Conservation (phyloP, 2,888 invertebrate species). For the Beris chalybata region DNA sequence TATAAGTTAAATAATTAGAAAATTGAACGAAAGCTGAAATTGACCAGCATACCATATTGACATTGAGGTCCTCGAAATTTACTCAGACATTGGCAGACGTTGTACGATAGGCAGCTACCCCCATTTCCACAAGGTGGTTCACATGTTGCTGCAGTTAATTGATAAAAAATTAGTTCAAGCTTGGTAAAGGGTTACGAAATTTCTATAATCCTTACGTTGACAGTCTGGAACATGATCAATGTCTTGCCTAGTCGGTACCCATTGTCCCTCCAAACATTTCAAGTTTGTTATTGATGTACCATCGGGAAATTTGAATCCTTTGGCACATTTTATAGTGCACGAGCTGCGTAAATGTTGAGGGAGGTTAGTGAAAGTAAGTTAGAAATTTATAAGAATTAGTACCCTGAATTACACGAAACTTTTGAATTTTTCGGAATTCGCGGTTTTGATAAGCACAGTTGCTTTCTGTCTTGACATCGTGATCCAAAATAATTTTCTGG, state of each 20-base stretch:
- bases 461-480: conserved; percentile 73
- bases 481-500: conserved; percentile 71
- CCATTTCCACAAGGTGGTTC: conserved; percentile 76
- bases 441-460: conserved; percentile 69
- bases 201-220: conserved; percentile 58
- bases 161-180: not conserved
- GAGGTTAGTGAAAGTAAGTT: too few relatives aligned
- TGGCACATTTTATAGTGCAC: conserved; percentile 68
- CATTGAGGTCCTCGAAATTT: conserved; percentile 59
- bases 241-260: conserved; percentile 68
- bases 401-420: conserved; percentile 67
- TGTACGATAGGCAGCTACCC: conserved; percentile 76
- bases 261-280: conserved; percentile 69
- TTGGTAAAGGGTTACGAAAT: not conserved
- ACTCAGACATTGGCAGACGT: conserved; percentile 77
- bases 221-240: conserved; percentile 71
- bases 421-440: conserved; percentile 67
- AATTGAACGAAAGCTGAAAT: conserved; percentile 19
- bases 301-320: conserved; percentile 72
- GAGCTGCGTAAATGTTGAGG: conserved; percentile 55
- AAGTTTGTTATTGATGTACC: conserved; percentile 69
- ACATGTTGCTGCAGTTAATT: conserved; percentile 60
- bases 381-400: conserved; percentile 41
- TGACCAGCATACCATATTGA: conserved; percentile 47
- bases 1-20: conserved; percentile 47